Evolutionary conservation across 2,797 vertebrate genomes (phyloP).

Genomic region (Leucoraja ocellata): DNA sequence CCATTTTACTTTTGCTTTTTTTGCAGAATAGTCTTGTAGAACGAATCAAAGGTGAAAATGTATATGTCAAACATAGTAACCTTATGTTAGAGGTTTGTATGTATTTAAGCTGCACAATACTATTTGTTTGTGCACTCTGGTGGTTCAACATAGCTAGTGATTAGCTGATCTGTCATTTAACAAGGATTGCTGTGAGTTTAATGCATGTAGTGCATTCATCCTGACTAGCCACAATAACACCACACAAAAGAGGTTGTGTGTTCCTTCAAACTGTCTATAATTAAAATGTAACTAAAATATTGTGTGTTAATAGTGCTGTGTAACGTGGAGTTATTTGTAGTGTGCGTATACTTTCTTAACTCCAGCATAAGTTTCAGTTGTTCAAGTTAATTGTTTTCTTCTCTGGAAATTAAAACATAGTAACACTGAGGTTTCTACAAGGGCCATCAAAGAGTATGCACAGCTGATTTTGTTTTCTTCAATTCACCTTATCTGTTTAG

Average conservation of each 20-base stretch:
- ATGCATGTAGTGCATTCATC: constrained; percentile 3
- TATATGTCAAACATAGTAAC: constrained; percentile 99
- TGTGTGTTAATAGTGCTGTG: neutral
- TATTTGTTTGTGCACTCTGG: constrained; percentile 55
- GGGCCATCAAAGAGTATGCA: neutral
- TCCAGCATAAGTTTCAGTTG: neutral
- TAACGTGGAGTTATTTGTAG: neutral
- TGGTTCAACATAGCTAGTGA: constrained; percentile 43
- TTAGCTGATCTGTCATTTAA: constrained; percentile 47
- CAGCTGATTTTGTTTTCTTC: neutral
- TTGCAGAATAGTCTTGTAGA: constrained; percentile 94
- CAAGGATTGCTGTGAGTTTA: constrained; percentile 43
- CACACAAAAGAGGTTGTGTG: neutral
- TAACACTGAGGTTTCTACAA: neutral
- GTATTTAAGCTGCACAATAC: constrained; percentile 48
- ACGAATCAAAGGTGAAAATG: constrained; percentile 87
- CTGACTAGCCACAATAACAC: constrained; percentile 13
- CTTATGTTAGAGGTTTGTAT: constrained; percentile 99
- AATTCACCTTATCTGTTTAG: neutral
- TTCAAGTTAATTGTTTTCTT: neutral
- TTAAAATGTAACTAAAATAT: neutral
- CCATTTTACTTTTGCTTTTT: constrained; percentile 50
- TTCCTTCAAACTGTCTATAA: neutral
- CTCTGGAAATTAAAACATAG: neutral
- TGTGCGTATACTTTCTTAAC: neutral